Conservation (phyloP, 2,888 invertebrate species). For the Eupithecia inturbata region DNA sequence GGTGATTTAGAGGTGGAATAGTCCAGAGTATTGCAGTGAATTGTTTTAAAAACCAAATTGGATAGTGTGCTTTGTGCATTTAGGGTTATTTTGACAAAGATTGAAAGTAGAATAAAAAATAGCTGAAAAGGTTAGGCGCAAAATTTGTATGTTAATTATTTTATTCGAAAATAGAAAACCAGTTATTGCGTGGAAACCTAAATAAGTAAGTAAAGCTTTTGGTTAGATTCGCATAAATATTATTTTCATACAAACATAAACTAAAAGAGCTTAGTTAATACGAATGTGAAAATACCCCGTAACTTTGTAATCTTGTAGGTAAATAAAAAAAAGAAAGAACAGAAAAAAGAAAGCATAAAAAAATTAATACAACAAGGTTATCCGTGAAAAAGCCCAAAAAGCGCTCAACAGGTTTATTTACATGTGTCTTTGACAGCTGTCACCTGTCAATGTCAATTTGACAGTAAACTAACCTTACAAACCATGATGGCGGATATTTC, state of each 20-base stretch:
- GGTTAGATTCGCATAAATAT: background rate
- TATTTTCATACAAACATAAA: background rate
- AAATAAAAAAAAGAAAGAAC: background rate
- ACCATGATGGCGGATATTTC: conserved; percentile 73
- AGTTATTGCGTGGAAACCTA: background rate
- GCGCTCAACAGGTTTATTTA: conserved; percentile 19
- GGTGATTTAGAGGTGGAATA: background rate
- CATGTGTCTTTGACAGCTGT: conserved; percentile 50
- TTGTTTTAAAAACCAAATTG: background rate
- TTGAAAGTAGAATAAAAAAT: background rate
- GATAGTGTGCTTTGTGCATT: conserved; percentile 2
- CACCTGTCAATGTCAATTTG: conserved; percentile 60
- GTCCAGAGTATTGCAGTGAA: background rate
- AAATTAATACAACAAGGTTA: conserved; percentile 8
- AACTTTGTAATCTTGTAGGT: background rate
- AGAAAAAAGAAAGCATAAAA: background rate
- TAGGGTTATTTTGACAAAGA: background rate
- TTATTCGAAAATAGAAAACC: background rate
- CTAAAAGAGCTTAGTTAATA: background rate
- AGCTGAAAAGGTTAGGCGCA: background rate
- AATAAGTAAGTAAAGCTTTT: background rate
- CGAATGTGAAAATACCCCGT: background rate
- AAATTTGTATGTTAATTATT: background rate
- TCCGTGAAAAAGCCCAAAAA: conserved; percentile 19
- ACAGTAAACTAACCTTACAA: conserved; percentile 76